Base-by-base conservation (phyloP, 2,888 invertebrate species). In the Epiblema foenella region DNA sequence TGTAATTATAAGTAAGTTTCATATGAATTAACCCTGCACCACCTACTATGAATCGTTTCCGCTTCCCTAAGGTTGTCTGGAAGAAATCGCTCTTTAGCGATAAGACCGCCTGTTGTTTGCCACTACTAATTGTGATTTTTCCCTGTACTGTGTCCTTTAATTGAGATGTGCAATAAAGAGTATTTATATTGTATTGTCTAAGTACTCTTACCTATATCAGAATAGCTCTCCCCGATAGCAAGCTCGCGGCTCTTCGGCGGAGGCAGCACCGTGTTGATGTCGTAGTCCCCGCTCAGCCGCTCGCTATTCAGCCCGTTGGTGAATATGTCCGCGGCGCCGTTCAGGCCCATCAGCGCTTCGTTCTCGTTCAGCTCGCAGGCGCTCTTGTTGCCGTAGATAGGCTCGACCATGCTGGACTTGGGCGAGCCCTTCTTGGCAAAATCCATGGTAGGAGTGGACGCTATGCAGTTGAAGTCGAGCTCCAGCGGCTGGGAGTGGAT, bases 201-300 rank as follows among this genome's bases (percentile, higher is more conserved):
- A 24, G 24, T 4, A 24, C 15, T 2, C 87, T 88, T 78, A 93
- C 94, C 94, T 70, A 94, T 93, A 85, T 94, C 94, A 2, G 93
- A 93, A 80, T 93, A 94, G 80, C 93, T 94, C 78, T 94, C 94
- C 56, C 94, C 94, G 68, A 94, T 94, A 2, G 94, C 94, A n/a
- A 93, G 78, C 79, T 94, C 94, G 62, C 94, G 81, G 72, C 84
- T 92, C 77, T 93, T 93, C 7, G 94, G 94, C 67, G 94, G 93
- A 12, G 94, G 94, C 73, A 94, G 79, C 1, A 94, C 93, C 12
- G 85, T 89, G 75, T 93, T 91, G 59, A 93, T 93, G 74, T 94
- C 93, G 75, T 93, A 94, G 78, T 93, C 93, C 1, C 93, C 94
- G 67, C 93, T 93, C 58, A 93, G 81, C 69, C 93, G 84, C 10